These are phyloP conservation scores for Orchesella cincta DNA, from an alignment of 1,140 invertebrate genomes.

Conservation along the genomic window DNA sequence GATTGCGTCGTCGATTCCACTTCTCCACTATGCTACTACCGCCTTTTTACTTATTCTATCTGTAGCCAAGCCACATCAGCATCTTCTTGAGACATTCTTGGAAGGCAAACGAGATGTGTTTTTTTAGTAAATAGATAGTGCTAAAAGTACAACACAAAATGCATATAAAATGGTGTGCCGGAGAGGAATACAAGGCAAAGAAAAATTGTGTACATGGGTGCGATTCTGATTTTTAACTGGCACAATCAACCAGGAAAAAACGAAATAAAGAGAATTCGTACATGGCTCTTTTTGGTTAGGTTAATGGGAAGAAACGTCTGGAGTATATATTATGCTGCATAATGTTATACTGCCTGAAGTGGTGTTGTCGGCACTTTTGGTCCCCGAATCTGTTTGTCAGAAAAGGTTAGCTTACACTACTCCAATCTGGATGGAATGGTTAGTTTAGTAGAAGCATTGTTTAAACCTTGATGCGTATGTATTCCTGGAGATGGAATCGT, in stretches of 20 bases:
- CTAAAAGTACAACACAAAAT: not conserved
- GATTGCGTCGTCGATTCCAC: not conserved
- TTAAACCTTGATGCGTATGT: not conserved
- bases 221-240: not conserved
- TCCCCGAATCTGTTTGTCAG: not conserved
- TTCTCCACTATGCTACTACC: not conserved
- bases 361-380: conserved; percentile 3
- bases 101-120: not conserved
- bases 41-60: not conserved
- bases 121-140: not conserved
- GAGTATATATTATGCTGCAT: too few relatives aligned
- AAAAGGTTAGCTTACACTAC: not conserved
- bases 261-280: not conserved
- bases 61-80: conserved; percentile 21
- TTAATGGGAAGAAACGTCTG: conserved; percentile 4
- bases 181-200: too few relatives aligned
- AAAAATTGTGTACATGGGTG: not conserved
- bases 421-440: too few relatives aligned
- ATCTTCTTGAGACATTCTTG: not conserved
- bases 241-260: not conserved
- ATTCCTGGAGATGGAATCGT: not conserved
- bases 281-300: conserved; percentile 5
- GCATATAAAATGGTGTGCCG: too few relatives aligned
- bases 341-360: not conserved
- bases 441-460: not conserved